A percentile compares a stretch with the other conserved stretches of the same genome.
Evolutionary conservation across 2,888 invertebrate genomes (phyloP).

Genomic region (Kuschelorhynchus macadamiae): DNA sequence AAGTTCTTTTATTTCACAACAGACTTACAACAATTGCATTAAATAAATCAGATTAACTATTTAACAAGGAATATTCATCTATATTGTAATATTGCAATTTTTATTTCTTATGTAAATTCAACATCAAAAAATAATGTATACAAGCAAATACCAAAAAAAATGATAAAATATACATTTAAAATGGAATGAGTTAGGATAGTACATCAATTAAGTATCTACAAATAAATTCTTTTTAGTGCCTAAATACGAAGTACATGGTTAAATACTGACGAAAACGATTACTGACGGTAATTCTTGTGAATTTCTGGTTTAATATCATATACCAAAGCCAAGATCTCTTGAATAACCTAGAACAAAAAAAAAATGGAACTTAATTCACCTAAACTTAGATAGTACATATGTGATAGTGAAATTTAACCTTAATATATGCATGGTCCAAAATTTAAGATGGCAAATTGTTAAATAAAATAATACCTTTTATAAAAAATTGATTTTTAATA

Average conservation of each 20-base stretch:
- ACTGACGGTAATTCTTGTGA: conserved; percentile 86
- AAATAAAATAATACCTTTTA: too few species aligned
- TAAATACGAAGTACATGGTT: conserved; percentile 13
- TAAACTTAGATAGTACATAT: too few species aligned
- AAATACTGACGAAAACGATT: conserved; percentile 23
- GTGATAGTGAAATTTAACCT: too few species aligned
- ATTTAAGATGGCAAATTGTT: too few species aligned
- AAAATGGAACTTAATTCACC: too few species aligned
- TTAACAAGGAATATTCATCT: conserved; percentile 21
- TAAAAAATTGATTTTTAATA: too few species aligned
- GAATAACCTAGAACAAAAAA: conserved; percentile 76
- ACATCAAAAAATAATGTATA: conserved; percentile 46
- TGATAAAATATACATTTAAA: conserved; percentile 41
- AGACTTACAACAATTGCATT: conserved; percentile 37
- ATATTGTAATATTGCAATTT: conserved; percentile 30
- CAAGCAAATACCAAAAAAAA: conserved; percentile 23
- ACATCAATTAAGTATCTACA: conserved; percentile 49
- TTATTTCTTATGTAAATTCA: conserved; percentile 37
- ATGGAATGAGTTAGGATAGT: conserved; percentile 49
- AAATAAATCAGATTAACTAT: conserved; percentile 21
- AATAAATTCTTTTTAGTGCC: conserved; percentile 42
- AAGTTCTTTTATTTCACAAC: conserved; percentile 48
- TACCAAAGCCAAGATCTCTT: conserved; percentile 85
- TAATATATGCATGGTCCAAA: too few species aligned
- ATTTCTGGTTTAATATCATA: conserved; percentile 94